phyloP scores from a whole-genome alignment of 1,140 invertebrate species.

The Drosophila setifemur region DNA sequence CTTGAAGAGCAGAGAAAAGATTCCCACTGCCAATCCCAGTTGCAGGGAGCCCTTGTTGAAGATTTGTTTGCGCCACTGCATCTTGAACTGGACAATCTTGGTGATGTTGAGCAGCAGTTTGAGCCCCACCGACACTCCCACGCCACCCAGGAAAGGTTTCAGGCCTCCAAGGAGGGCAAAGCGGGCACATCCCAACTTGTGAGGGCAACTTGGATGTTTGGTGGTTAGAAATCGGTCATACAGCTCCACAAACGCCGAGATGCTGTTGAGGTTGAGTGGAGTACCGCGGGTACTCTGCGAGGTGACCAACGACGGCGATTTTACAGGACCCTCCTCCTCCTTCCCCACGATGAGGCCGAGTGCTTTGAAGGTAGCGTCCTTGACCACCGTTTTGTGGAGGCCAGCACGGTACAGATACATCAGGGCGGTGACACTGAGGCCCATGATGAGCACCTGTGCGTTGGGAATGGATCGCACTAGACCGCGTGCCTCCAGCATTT shows the following conservation, averaged over 20 bases:
- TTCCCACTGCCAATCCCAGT: constrained; percentile 85
- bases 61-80: constrained; percentile 83
- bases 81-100: constrained; percentile 83
- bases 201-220: constrained; percentile 85
- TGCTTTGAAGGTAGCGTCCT: constrained; percentile 86
- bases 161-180: constrained; percentile 84
- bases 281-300: constrained; percentile 2
- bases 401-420: constrained; percentile 85
- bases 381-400: constrained; percentile 67
- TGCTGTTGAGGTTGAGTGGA: constrained; percentile 22
- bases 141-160: constrained; percentile 85
- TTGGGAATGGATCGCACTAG: constrained; percentile 85
- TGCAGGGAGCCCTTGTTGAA: constrained; percentile 84
- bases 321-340: constrained; percentile 83
- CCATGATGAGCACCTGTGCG: constrained; percentile 87
- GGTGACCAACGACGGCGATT: constrained; percentile 5
- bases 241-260: constrained; percentile 40
- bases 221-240: constrained; percentile 44
- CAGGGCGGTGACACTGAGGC: constrained; percentile 84
- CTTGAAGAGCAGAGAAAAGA: constrained; percentile 85
- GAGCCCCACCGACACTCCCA: constrained; percentile 84
- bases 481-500: constrained; percentile 87
- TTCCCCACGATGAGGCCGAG: constrained; percentile 85
- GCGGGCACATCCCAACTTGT: constrained; percentile 85
- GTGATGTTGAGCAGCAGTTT: constrained; percentile 82